Conservation (phyloP, 2,113 vertebrate species). For the Heloderma charlesbogerti region DNA sequence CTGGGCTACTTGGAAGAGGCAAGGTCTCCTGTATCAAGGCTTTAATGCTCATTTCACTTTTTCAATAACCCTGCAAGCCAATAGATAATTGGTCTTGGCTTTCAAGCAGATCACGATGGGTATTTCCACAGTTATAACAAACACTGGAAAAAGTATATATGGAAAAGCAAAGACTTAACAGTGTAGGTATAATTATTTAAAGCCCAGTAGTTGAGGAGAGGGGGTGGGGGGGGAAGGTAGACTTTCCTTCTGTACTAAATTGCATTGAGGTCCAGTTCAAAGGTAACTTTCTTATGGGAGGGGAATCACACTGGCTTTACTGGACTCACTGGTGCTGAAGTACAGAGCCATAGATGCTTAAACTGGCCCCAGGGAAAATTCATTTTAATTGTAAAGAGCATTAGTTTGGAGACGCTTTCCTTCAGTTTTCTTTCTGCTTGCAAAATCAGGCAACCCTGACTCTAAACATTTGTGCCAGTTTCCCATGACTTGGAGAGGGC, state of each 20-base stretch:
- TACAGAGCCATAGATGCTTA: not conserved
- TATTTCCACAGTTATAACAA: not conserved
- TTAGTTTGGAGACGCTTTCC: not conserved
- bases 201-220: not conserved
- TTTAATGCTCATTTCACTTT: constrained; percentile 35
- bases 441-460: not conserved
- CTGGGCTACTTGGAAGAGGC: constrained; percentile 46
- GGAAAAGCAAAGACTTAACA: not conserved
- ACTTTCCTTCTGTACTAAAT: not conserved
- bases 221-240: not conserved
- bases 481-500: not conserved
- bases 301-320: not conserved
- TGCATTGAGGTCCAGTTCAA: not conserved
- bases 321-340: not conserved
- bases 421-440: not conserved
- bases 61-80: not conserved
- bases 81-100: not conserved
- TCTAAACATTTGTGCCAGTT: not conserved
- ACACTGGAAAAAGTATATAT: not conserved
- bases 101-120: not conserved
- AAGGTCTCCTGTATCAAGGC: constrained; percentile 26
- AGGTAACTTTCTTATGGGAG: not conserved
- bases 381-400: not conserved
- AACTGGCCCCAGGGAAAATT: not conserved
- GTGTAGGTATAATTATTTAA: not conserved